Evolutionary conservation across 2,888 invertebrate species (phyloP).

Genomic region (Ypsolopha sequella): DNA sequence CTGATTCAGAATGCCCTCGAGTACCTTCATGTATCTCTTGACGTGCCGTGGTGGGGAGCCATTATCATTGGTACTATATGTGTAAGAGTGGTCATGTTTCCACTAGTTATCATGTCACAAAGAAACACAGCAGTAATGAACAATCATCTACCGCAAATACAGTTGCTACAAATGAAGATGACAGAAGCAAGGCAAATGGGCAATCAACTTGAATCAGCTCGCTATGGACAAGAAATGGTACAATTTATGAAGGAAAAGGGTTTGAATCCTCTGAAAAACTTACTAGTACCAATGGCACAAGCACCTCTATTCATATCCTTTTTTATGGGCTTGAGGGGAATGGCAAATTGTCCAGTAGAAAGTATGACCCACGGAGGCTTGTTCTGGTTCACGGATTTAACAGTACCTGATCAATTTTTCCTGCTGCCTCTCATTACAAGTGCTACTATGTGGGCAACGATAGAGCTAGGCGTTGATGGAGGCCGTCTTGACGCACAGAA

Average conservation of each 20-base stretch:
- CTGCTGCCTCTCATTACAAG: conserved; percentile 88
- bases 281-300: conserved; percentile 83
- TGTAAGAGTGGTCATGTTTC: conserved; percentile 84
- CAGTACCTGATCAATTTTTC: conserved; percentile 90
- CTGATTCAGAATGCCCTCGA: conserved; percentile 86
- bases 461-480: conserved; percentile 86
- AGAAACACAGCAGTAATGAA: conserved; percentile 84
- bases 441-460: conserved; percentile 83
- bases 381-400: conserved; percentile 94
- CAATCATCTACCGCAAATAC: conserved; percentile 89
- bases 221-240: conserved; percentile 83
- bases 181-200: conserved; percentile 88
- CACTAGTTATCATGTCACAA: conserved; percentile 86
- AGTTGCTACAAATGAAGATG: conserved; percentile 85
- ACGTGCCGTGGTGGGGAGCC: conserved; percentile 94
- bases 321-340: conserved; percentile 87
- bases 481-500: conserved; percentile 76
- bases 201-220: conserved; percentile 82
- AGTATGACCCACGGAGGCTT: conserved; percentile 91
- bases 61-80: conserved; percentile 85
- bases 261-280: conserved; percentile 83
- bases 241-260: conserved; percentile 85
- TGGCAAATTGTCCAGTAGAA: conserved; percentile 93
- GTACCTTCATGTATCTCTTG: conserved; percentile 81
- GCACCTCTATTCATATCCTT: conserved; percentile 94